Evolutionary conservation across 2,888 invertebrate genomes (phyloP), one percentile per base, ranked within the genome.

Genomic region (Folsomia manolachei): DNA sequence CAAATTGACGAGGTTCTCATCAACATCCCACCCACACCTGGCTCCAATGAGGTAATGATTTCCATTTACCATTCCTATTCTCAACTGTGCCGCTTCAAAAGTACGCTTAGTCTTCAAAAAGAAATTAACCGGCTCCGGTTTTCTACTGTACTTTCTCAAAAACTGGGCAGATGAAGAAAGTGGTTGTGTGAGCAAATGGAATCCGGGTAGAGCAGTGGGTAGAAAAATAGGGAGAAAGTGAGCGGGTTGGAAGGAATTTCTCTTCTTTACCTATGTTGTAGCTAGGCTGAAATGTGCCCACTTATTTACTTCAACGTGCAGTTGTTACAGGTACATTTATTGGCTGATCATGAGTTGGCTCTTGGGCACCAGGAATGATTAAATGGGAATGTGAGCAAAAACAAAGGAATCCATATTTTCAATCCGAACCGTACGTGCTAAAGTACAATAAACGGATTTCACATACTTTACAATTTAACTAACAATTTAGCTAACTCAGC

Each of bases 1-100:
- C 88, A 89, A 78, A 88, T 88, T 73, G 95, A 95, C 85, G 94
- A 95, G 83, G 92, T 96, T 73, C 90, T 93, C 77, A 88, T 89
- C 82, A 88, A 91, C 79, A 82, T 84, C 67, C 89, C 88, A 78
- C 89, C 51, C 1, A 19, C 64, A 21, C 25, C 61, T 1, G 62
- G 27, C 26, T 27, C 65, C n/a, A 63, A 71, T 64, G 79, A 79
- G 79, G 80, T 79, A 65, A 77, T 75, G 39, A 25, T n/a, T n/a
- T n/a, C n/a, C n/a, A n/a, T n/a, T n/a, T n/a, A n/a, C n/a, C n/a
- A n/a, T n/a, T n/a, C n/a, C n/a, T n/a, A n/a, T n/a, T n/a, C n/a
- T n/a, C n/a, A n/a, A n/a, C n/a, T n/a, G n/a, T n/a, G n/a, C n/a
- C n/a, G n/a, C n/a, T n/a, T n/a, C n/a, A n/a, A n/a, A n/a, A n/a